Percentiles rank a stretch among this genome's conserved stretches.
These are phyloP conservation scores for Lithobates sylvaticus DNA, from an alignment of 2,797 vertebrate species.

Conservation along the genomic window DNA sequence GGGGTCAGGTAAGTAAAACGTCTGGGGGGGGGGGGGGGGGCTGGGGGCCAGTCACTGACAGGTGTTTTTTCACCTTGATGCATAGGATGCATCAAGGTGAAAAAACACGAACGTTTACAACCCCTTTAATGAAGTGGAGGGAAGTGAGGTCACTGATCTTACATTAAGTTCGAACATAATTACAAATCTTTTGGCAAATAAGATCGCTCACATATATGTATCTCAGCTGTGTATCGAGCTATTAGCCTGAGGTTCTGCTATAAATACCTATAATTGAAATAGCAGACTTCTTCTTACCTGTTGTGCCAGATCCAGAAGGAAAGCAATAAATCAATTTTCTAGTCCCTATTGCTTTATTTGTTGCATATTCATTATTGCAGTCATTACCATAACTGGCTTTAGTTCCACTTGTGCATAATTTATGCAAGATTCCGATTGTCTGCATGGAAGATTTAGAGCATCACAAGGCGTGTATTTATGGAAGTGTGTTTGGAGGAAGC, in stretches of 20 bases:
- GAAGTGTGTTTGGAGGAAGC: constrained; percentile 35
- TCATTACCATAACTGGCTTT: constrained; percentile 59
- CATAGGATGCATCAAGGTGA: too few species aligned
- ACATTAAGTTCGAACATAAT: too few species aligned
- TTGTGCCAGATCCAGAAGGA: constrained; percentile 27
- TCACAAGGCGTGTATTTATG: constrained; percentile 33
- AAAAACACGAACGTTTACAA: too few species aligned
- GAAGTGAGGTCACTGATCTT: too few species aligned
- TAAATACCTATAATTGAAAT: constrained; percentile 37
- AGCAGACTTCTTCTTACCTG: constrained; percentile 54
- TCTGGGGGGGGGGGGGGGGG: too few species aligned
- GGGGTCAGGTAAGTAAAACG: too few species aligned
- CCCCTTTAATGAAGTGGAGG: too few species aligned
- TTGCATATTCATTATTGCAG: constrained; percentile 54
- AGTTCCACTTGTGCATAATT: constrained; percentile 35
- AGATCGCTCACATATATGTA: too few species aligned
- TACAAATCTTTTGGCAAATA: too few species aligned
- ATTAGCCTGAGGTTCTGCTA: background rate
- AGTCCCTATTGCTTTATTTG: constrained; percentile 57
- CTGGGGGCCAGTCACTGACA: too few species aligned
- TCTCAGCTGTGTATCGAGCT: too few species aligned
- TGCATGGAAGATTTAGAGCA: constrained; percentile 38
- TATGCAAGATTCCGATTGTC: constrained; percentile 44
- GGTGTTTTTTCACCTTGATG: too few species aligned
- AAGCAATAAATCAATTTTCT: constrained; percentile 50